Conservation (phyloP, 2,888 invertebrate species). For the Macrosoma leucophasiata region DNA sequence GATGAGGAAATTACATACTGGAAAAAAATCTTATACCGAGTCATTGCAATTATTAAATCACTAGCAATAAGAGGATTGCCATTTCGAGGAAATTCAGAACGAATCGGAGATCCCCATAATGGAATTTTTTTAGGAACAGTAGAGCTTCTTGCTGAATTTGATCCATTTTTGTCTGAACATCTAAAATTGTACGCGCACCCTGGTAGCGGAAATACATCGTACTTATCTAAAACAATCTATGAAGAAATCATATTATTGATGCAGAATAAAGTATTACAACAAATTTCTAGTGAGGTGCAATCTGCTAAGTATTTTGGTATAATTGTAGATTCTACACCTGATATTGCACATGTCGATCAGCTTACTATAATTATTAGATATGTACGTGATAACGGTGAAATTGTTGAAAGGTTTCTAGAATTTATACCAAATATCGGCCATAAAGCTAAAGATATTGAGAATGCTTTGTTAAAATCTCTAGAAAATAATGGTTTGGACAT, state of each 20-base stretch:
- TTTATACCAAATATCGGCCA: constrained; percentile 7
- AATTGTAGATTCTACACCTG: constrained; percentile 14
- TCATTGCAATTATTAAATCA: neutral
- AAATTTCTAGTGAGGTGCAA: constrained; percentile 6
- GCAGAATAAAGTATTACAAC: constrained; percentile 4
- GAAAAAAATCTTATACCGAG: neutral
- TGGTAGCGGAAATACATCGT: constrained; percentile 1
- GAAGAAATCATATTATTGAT: constrained; percentile 7
- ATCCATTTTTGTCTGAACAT: too few species aligned
- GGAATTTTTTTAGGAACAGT: constrained; percentile 1
- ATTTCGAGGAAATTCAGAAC: neutral
- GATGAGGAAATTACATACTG: constrained; percentile 3
- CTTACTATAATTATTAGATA: constrained; percentile 10
- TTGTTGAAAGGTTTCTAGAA: constrained; percentile 6
- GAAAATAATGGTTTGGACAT: neutral
- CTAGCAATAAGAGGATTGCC: neutral
- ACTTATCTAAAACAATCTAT: constrained; percentile 5
- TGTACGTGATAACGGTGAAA: constrained; percentile 6
- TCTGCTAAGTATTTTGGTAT: constrained; percentile 9
- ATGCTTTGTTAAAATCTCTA: constrained; percentile 3
- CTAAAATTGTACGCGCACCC: too few species aligned
- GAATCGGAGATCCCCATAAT: neutral
- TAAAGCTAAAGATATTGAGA: constrained; percentile 5
- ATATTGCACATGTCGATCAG: constrained; percentile 14
- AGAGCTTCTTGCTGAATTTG: constrained; percentile 2